Percentiles rank a stretch among this genome's conserved stretches.
phyloP scores from a whole-genome alignment of 2,113 vertebrate species.

The Vidua macroura region DNA sequence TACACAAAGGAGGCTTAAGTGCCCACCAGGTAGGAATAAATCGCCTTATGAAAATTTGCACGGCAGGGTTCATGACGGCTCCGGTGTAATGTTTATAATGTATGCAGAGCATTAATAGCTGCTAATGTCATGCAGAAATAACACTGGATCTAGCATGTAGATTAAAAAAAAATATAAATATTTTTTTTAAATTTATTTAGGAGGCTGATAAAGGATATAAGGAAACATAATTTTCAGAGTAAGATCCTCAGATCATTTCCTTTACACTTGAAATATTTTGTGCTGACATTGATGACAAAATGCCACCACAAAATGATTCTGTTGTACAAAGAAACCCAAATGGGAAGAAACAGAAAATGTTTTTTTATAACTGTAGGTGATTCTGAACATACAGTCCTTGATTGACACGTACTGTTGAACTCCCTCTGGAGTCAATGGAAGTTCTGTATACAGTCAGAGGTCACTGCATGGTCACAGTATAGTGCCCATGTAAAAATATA shows the following conservation, averaged over 20 bases:
- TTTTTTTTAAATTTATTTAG: background rate
- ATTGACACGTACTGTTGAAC: background rate
- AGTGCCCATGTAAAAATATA: background rate
- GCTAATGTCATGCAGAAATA: slow-evolving; percentile 62
- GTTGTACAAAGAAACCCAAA: background rate
- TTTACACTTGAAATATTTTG: background rate
- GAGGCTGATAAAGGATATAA: background rate
- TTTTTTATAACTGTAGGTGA: slow-evolving; percentile 17
- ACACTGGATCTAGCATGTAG: slow-evolving; percentile 13
- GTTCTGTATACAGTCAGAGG: slow-evolving; percentile 34
- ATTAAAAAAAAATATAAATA: background rate
- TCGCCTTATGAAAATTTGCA: slow-evolving; percentile 71
- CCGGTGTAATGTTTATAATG: slow-evolving; percentile 69
- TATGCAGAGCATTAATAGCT: slow-evolving; percentile 64
- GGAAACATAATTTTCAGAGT: background rate
- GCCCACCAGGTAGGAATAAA: slow-evolving; percentile 75
- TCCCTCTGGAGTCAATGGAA: slow-evolving; percentile 34
- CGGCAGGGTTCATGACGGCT: slow-evolving; percentile 59
- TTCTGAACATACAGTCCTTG: background rate
- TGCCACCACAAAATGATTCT: background rate
- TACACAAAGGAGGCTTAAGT: slow-evolving; percentile 69
- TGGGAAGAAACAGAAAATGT: background rate
- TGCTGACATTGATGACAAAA: background rate
- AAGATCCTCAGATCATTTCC: background rate
- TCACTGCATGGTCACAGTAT: slow-evolving; percentile 20